Percentiles rank a stretch among this genome's conserved stretches.
These are phyloP conservation scores for Clepsis dumicolana DNA, from an alignment of 2,888 invertebrate species.

Conservation along the genomic window DNA sequence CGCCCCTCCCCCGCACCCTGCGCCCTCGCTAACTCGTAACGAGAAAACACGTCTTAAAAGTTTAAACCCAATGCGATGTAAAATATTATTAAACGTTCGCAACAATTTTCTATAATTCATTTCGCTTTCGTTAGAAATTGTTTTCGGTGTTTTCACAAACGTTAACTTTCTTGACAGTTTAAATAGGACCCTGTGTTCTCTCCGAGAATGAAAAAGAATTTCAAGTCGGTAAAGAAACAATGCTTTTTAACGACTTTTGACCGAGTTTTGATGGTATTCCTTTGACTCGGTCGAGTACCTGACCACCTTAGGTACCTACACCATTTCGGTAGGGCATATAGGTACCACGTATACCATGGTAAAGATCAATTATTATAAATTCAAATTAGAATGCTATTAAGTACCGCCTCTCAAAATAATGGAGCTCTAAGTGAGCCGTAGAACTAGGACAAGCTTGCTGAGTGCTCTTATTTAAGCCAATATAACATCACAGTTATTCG, in stretches of 20 bases:
- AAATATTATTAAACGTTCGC: constrained; percentile 75
- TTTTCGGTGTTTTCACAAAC: constrained; percentile 63
- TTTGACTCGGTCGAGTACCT: background rate
- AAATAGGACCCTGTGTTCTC: constrained; percentile 30
- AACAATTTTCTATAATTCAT: constrained; percentile 72
- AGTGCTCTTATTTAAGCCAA: constrained; percentile 10
- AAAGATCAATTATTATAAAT: too few relatives aligned
- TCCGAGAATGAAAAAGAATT: constrained; percentile 18
- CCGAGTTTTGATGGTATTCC: constrained; percentile 25
- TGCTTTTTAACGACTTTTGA: constrained; percentile 30
- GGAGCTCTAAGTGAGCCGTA: background rate
- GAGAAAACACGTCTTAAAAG: constrained; percentile 82
- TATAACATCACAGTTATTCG: constrained; percentile 19
- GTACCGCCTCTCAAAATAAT: background rate
- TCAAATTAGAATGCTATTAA: background rate
- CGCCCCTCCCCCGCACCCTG: constrained; percentile 62
- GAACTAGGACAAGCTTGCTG: constrained; percentile 3
- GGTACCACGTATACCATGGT: too few relatives aligned
- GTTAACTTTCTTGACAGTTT: constrained; percentile 53
- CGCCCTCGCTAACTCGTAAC: constrained; percentile 62
- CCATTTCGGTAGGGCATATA: too few relatives aligned
- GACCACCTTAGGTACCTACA: too few relatives aligned
- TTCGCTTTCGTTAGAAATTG: constrained; percentile 66
- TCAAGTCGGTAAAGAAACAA: constrained; percentile 19
- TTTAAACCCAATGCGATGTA: constrained; percentile 73